Percentiles rank a stretch among this genome's conserved stretches.
Evolutionary conservation across 2,888 invertebrate genomes (phyloP).

Genomic region (Gastracanthus pulcherrimus): DNA sequence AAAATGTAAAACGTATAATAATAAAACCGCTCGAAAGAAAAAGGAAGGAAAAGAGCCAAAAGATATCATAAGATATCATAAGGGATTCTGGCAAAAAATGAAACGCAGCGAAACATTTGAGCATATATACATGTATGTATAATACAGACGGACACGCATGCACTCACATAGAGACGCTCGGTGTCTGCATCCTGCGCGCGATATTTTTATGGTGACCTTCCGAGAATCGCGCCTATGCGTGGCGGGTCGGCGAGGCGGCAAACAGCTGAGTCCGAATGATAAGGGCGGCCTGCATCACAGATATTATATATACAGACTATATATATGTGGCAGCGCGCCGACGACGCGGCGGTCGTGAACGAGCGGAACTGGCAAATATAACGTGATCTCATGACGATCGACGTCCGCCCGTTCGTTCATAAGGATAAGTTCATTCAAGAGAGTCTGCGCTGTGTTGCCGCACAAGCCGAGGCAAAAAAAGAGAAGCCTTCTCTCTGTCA

Average conservation of each 20-base stretch:
- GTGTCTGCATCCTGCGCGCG: slow-evolving; percentile 65
- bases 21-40: neutral
- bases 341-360: neutral
- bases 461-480: neutral
- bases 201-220: slow-evolving; percentile 72
- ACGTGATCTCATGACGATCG: slow-evolving; percentile 54
- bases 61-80: neutral
- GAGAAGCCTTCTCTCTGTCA: slow-evolving; percentile 9
- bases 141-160: neutral
- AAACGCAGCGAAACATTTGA: neutral
- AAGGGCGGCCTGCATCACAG: slow-evolving; percentile 56
- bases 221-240: slow-evolving; percentile 68
- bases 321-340: too few species aligned
- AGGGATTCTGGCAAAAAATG: neutral
- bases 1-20: slow-evolving; percentile 18
- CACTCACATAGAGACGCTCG: neutral
- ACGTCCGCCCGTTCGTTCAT: slow-evolving; percentile 47
- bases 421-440: slow-evolving; percentile 38
- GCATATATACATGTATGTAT: neutral
- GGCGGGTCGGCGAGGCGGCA: too few species aligned
- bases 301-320: neutral
- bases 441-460: too few species aligned
- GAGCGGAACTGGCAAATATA: slow-evolving; percentile 54
- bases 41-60: neutral
- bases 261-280: slow-evolving; percentile 70